Evolutionary conservation across 2,797 vertebrate genomes (phyloP).

Genomic region (Pteropus rufus): DNA sequence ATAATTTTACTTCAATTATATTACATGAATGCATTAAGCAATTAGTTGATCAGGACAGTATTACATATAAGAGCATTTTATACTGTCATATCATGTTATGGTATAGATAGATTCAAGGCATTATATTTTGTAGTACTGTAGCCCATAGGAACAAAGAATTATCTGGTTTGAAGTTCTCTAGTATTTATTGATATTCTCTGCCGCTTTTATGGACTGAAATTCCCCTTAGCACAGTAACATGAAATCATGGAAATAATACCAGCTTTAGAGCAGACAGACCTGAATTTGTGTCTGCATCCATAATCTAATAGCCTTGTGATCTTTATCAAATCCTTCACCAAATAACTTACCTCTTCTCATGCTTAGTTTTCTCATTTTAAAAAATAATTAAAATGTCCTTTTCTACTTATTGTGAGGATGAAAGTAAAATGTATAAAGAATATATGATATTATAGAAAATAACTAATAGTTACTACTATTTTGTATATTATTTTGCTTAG

Average conservation of each 20-base stretch:
- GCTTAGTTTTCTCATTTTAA: background rate
- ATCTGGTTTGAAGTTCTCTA: background rate
- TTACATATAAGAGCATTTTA: background rate
- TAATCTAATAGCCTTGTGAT: background rate
- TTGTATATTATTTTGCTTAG: slow-evolving; percentile 18
- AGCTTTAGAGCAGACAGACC: background rate
- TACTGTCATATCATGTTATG: background rate
- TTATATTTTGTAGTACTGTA: background rate
- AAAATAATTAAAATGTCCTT: background rate
- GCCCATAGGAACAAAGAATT: background rate
- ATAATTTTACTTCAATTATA: background rate
- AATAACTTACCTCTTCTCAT: background rate
- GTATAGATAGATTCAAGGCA: background rate
- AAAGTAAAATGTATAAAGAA: background rate
- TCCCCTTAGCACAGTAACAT: background rate
- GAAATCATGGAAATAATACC: background rate
- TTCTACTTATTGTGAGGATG: background rate
- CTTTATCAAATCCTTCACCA: background rate
- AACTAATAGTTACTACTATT: background rate
- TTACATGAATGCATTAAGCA: background rate
- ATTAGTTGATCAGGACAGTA: background rate
- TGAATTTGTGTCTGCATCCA: background rate
- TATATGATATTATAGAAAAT: background rate
- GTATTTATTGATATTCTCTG: background rate
- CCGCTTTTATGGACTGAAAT: background rate